phyloP scores from a whole-genome alignment of 2,113 vertebrate species.

The Platysteira castanea region DNA sequence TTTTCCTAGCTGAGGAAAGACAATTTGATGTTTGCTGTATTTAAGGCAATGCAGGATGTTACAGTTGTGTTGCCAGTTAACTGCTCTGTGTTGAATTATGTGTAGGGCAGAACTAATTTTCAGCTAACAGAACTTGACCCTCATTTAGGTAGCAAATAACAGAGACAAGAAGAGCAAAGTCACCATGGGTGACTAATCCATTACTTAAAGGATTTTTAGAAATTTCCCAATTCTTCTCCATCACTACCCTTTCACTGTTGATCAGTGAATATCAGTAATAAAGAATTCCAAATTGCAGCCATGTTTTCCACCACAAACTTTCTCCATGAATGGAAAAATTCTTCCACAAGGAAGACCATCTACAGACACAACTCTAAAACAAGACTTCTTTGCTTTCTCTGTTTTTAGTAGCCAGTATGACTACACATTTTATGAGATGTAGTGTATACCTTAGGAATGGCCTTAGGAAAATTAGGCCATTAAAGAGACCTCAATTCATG shows the following conservation, averaged over 20 bases:
- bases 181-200: rapidly evolving
- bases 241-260: neutral
- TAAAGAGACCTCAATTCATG: neutral
- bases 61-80: neutral
- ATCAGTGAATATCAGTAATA: neutral
- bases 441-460: neutral
- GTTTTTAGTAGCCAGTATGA: neutral
- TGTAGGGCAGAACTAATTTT: neutral
- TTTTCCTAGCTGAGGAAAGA: neutral
- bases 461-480: neutral
- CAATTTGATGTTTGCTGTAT: neutral
- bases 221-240: neutral
- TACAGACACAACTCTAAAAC: neutral
- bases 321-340: neutral
- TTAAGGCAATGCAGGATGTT: neutral
- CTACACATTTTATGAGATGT: neutral
- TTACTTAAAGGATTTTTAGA: neutral
- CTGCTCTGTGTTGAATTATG: neutral
- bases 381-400: neutral
- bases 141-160: neutral
- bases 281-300: neutral
- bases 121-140: neutral
- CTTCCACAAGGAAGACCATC: neutral
- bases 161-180: neutral
- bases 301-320: neutral